phyloP scores from a whole-genome alignment of 2,113 vertebrate genomes.

The Mobula birostris region DNA sequence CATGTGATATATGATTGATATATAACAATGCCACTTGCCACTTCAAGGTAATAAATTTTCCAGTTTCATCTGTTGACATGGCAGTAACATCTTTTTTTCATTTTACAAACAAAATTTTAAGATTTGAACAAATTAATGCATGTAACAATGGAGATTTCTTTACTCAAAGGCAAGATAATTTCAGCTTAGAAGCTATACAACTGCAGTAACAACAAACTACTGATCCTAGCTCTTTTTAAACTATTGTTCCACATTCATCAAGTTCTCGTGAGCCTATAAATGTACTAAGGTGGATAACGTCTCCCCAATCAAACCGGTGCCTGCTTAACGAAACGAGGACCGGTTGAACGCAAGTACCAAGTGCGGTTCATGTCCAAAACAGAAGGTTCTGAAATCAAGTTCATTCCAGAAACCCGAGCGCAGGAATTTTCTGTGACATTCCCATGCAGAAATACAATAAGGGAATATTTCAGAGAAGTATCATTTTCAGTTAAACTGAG shows the following conservation, averaged over 20 bases:
- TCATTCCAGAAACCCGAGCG: too few species aligned
- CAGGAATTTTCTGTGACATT: too few species aligned
- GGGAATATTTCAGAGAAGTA: too few species aligned
- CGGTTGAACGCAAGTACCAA: too few species aligned
- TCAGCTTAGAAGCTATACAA: not conserved
- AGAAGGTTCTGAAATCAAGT: too few species aligned
- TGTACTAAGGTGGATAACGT: not conserved
- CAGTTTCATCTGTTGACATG: not conserved
- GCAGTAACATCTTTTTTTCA: not conserved
- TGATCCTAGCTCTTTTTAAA: not conserved
- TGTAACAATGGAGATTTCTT: not conserved
- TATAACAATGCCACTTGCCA: not conserved
- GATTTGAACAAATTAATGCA: too few species aligned
- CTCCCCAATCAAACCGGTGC: not conserved
- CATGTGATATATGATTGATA: not conserved
- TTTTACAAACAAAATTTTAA: not conserved
- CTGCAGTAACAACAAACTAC: too few species aligned
- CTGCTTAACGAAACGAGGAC: not conserved
- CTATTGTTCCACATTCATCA: not conserved
- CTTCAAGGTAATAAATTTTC: not conserved
- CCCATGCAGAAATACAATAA: too few species aligned
- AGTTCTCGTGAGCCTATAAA: not conserved
- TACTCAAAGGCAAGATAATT: not conserved
- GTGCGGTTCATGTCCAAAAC: too few species aligned
- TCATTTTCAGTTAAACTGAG: too few species aligned